Base-by-base conservation (phyloP, 2,113 vertebrate genomes). In the Aramus guarauna region DNA sequence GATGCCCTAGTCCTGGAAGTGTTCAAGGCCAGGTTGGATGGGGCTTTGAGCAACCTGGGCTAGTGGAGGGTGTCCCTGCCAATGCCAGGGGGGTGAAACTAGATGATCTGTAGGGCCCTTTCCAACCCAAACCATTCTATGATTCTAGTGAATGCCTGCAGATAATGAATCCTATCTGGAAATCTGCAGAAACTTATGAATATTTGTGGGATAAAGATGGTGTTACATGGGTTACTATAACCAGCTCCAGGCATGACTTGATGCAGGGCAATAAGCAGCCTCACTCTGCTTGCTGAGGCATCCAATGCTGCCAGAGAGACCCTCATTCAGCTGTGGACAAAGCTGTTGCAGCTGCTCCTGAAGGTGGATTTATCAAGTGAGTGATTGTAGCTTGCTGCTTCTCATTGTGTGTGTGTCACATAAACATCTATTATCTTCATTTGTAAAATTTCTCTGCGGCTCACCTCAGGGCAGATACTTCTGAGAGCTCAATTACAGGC, bases 371-470 rank as follows among this genome's bases (percentile, higher is more conserved):
- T 72, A 53, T 76, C 73, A 85, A 77, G 78, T 50, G 66, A 77
- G 76, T 12, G 73, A 85, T 87, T 16, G 2, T 17, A 80, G 83
- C 92, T 77, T 9, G 22, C 72, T 36, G 68, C 71, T 94, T 89
- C 90, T 88, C 71, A 2, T 45, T 63, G 68, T 4, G 2, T 63
- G 62, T 79, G 75, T 88, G 95, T 92, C 94, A 95, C 90, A 96
- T 79, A 94, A 94, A 96, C 97, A 91, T 91, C 87, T 89, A 96
- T 97, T 97, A 97, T 91, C 94, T 98, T 97, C 85, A 89, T 94
- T 93, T 96, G 95, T 94, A 91, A 80, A 69, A 53, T 94, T 97
- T 97, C 91, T 96, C 88, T 82, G 68, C 11, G 60, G 88, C 81
- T 92, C 90, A 95, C 96, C 97, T 37, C 39, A 43, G 91, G 97